Percentiles rank a stretch among this genome's conserved stretches.
Conservation (phyloP, 2,113 vertebrate species). For the Stomatorhinus ivindoensis region DNA sequence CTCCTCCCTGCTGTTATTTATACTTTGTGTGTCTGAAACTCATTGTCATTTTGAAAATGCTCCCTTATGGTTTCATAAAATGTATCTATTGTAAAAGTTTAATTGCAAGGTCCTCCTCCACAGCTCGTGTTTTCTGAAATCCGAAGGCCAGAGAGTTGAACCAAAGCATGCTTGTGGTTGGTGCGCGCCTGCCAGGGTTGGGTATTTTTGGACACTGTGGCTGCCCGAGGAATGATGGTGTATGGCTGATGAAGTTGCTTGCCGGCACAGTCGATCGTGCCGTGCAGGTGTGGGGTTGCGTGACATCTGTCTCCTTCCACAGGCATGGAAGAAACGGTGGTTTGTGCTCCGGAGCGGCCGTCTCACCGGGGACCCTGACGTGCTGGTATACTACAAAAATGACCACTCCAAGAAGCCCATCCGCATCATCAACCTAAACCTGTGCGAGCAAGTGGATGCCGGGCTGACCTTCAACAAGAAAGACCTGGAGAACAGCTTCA, state of each 20-base stretch:
- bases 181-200: not conserved
- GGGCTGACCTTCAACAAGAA: slow-evolving; percentile 96
- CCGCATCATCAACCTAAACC: slow-evolving; percentile 96
- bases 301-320: slow-evolving; percentile 22
- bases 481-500: slow-evolving; percentile 97
- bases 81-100: slow-evolving; percentile 2
- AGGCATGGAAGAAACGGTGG: slow-evolving; percentile 99
- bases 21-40: not conserved
- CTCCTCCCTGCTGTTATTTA: not conserved
- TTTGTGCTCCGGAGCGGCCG: slow-evolving; percentile 94
- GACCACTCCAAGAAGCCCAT: slow-evolving; percentile 97
- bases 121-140: not conserved
- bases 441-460: slow-evolving; percentile 98
- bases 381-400: slow-evolving; percentile 99
- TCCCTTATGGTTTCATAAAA: not conserved
- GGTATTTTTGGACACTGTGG: slow-evolving; percentile 4
- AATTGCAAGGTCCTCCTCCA: not conserved
- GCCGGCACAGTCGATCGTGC: not conserved
- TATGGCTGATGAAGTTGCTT: not conserved
- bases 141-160: not conserved
- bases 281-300: not conserved
- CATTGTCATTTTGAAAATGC: not conserved
- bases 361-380: slow-evolving; percentile 90
- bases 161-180: not conserved
- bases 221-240: not conserved